Evolutionary conservation across 2,113 vertebrate genomes (phyloP).

Genomic region (Anseranas semipalmata): DNA sequence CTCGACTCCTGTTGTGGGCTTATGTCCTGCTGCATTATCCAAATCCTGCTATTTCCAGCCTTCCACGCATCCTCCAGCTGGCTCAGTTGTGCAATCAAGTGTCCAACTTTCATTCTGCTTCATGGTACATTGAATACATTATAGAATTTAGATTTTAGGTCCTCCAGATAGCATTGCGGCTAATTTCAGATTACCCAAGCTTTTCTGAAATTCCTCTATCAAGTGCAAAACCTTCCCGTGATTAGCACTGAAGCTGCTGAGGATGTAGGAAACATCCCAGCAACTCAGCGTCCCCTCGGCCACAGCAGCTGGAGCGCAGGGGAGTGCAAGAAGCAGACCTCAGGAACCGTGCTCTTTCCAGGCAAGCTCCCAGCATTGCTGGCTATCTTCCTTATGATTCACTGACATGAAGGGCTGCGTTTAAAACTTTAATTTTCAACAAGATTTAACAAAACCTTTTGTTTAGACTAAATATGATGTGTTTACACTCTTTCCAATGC

Average conservation of each 20-base stretch:
- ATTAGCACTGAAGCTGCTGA: background rate
- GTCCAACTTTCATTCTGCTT: background rate
- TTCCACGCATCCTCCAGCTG: background rate
- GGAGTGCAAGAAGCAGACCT: background rate
- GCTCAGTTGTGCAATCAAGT: background rate
- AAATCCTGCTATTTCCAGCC: background rate
- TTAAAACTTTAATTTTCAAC: background rate
- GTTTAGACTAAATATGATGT: background rate
- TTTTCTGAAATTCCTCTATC: background rate
- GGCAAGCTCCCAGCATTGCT: background rate
- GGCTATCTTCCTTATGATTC: background rate
- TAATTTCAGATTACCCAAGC: background rate
- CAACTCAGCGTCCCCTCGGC: rapidly evolving
- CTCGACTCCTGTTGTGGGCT: background rate
- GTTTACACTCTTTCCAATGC: background rate
- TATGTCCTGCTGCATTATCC: background rate
- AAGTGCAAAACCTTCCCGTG: background rate
- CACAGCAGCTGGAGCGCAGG: background rate
- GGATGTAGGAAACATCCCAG: background rate
- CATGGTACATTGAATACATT: background rate
- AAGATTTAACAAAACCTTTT: background rate
- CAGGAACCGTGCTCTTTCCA: background rate
- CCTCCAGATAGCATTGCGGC: background rate
- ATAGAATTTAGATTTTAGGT: background rate
- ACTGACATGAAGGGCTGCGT: background rate